Percentiles rank a stretch among this genome's conserved stretches.
phyloP scores from a whole-genome alignment of 1,140 invertebrate genomes.

The Drosophila miranda region DNA sequence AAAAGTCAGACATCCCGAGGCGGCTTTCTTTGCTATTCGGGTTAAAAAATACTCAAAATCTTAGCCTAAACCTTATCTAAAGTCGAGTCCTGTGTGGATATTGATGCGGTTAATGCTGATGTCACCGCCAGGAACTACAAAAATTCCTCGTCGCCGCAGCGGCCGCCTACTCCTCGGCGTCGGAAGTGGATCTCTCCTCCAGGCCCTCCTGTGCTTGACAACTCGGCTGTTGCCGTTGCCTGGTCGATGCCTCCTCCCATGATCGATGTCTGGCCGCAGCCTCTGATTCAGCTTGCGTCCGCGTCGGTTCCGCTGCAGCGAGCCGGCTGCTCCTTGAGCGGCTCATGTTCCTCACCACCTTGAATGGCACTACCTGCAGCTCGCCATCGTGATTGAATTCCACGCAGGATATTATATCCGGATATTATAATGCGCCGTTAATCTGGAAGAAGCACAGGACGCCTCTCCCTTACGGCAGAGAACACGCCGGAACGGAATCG shows the following conservation, averaged over 20 bases:
- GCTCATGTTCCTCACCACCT: no score
- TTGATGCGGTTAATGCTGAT: slow-evolving; percentile 46
- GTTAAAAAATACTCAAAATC: neutral
- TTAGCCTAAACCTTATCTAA: slow-evolving; percentile 7
- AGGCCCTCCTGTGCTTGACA: slow-evolving; percentile 54
- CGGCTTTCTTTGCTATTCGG: neutral
- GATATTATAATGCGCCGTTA: no score
- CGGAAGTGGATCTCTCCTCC: neutral
- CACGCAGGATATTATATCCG: no score
- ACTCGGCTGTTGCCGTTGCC: slow-evolving; percentile 6
- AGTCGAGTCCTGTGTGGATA: neutral
- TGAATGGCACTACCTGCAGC: neutral
- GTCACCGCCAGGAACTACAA: slow-evolving; percentile 53
- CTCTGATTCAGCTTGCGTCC: slow-evolving; percentile 29
- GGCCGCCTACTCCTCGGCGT: neutral
- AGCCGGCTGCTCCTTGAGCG: neutral
- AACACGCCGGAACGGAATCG: neutral
- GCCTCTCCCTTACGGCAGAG: no score
- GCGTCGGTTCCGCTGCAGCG: slow-evolving; percentile 14
- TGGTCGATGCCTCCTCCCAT: slow-evolving; percentile 1
- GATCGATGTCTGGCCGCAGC: slow-evolving; percentile 14
- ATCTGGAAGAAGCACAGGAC: no score
- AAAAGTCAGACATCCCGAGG: slow-evolving; percentile 6
- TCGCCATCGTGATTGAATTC: no score
- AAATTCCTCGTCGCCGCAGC: slow-evolving; percentile 39